A percentile compares a stretch with the other conserved stretches of the same genome.
These are phyloP conservation scores for Cervus canadensis DNA, from an alignment of 2,113 vertebrate species.

Conservation along the genomic window DNA sequence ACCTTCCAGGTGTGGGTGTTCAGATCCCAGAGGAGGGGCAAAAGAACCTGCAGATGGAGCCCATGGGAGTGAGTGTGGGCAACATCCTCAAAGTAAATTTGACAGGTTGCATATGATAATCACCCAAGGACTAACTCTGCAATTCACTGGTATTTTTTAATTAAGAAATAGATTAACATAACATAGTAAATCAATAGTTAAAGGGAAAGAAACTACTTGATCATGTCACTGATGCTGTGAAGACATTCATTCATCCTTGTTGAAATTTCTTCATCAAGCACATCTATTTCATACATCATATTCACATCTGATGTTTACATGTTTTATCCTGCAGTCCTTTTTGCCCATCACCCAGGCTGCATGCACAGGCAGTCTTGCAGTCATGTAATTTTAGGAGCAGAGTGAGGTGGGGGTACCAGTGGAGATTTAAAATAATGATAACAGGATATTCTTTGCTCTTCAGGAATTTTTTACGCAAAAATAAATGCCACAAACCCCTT, in stretches of 20 bases:
- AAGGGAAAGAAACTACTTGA: background rate
- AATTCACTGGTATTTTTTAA: background rate
- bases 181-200: background rate
- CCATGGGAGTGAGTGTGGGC: background rate
- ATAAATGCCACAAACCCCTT: background rate
- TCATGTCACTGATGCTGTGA: background rate
- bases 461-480: background rate
- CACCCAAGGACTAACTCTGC: background rate
- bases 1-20: background rate
- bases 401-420: background rate
- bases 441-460: background rate
- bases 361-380: background rate
- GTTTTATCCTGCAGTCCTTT: background rate
- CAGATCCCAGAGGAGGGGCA: fast-evolving
- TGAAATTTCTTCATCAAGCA: background rate
- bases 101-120: fast-evolving
- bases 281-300: background rate
- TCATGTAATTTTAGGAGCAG: background rate
- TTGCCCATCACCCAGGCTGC: background rate
- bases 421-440: background rate
- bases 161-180: background rate
- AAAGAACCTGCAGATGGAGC: background rate
- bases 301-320: background rate
- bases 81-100: no score
- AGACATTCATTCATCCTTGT: fast-evolving